A percentile compares a stretch with the other conserved stretches of the same genome.
Conservation (phyloP, 2,888 invertebrate genomes). For the Caenorhabditis sinica region DNA sequence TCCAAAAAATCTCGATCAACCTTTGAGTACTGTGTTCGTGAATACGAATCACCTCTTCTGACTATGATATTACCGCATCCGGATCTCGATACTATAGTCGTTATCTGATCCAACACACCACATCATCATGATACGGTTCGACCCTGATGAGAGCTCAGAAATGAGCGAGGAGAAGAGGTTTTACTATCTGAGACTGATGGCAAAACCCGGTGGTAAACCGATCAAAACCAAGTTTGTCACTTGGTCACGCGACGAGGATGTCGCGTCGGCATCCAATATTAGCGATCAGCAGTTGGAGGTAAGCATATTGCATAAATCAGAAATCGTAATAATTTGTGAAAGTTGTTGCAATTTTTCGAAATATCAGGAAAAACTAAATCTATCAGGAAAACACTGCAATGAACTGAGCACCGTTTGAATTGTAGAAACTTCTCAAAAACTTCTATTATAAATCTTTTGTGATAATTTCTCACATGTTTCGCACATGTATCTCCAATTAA, state of each 20-base stretch:
- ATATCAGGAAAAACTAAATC: too few species aligned
- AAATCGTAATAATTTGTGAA: too few species aligned
- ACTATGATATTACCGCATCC: constrained; percentile 48
- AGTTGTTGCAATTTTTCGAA: too few species aligned
- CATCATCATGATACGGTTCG: constrained; percentile 71
- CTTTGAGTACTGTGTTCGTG: constrained; percentile 1
- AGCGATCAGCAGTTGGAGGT: constrained; percentile 86
- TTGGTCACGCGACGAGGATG: constrained; percentile 78
- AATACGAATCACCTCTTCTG: not conserved
- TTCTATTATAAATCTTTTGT: too few species aligned
- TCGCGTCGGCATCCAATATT: constrained; percentile 59
- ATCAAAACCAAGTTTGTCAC: constrained; percentile 83
- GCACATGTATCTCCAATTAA: too few species aligned
- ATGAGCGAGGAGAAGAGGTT: constrained; percentile 81
- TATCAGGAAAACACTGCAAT: too few species aligned
- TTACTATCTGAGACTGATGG: constrained; percentile 84
- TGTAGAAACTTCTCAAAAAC: too few species aligned
- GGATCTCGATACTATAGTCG: constrained; percentile 40
- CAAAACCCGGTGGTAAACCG: constrained; percentile 82
- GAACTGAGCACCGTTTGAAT: too few species aligned
- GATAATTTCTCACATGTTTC: too few species aligned
- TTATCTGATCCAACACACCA: constrained; percentile 1
- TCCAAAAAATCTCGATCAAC: constrained; percentile 7
- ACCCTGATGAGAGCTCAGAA: constrained; percentile 73
- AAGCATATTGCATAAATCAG: constrained; percentile 19